Evolutionary conservation across 2,888 invertebrate species (phyloP).

Genomic region (Drosophila neonasuta): DNA sequence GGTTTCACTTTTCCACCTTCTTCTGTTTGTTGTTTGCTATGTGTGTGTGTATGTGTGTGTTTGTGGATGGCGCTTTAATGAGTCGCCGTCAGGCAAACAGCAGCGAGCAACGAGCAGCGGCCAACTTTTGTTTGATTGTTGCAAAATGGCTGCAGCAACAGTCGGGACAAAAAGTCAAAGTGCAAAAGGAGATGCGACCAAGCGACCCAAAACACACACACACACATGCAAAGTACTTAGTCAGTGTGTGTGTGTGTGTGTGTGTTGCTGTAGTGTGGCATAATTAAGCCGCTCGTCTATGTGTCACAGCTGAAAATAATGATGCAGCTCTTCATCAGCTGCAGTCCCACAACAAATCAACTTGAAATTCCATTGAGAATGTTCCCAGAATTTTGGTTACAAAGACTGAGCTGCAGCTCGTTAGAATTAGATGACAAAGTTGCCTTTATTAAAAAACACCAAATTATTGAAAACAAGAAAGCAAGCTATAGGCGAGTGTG

Average conservation of each 20-base stretch:
- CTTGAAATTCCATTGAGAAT: neutral
- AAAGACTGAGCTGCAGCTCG: neutral
- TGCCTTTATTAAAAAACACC: neutral
- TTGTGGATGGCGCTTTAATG: conserved; percentile 36
- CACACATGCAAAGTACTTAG: neutral
- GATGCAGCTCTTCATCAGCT: conserved; percentile 11
- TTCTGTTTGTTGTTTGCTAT: neutral
- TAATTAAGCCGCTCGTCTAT: conserved; percentile 11
- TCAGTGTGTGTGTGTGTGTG: neutral
- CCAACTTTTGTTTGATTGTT: conserved; percentile 44
- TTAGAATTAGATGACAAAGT: neutral
- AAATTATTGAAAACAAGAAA: too few species aligned
- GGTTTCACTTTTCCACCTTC: conserved; percentile 4
- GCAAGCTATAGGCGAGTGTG: too few species aligned
- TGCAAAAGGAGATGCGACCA: neutral
- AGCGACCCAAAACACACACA: neutral
- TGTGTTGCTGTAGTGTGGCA: neutral
- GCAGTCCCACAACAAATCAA: conserved; percentile 5
- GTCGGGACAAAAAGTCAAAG: conserved; percentile 20
- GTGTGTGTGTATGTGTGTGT: conserved; percentile 5
- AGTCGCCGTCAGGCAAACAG: conserved; percentile 25
- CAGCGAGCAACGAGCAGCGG: conserved; percentile 7
- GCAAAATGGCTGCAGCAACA: conserved; percentile 28
- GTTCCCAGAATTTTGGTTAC: neutral
- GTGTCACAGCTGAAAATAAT: conserved; percentile 14